Evolutionary conservation across 2,888 invertebrate species (phyloP).

Genomic region (Nomada flava): DNA sequence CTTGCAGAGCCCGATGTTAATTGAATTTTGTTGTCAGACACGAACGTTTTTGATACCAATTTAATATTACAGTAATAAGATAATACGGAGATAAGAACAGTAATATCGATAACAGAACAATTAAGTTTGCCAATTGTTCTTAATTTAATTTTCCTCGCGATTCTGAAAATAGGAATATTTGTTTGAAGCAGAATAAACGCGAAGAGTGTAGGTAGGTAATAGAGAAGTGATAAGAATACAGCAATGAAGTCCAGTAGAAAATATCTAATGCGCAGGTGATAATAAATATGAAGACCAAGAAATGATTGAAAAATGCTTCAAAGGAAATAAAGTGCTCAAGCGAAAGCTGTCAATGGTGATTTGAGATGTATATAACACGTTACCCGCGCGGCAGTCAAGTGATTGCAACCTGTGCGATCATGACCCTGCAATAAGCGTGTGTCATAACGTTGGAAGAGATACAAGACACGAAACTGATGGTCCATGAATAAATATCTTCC

Average conservation of each 20-base stretch:
- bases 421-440: constrained; percentile 55
- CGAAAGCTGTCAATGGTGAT: constrained; percentile 16
- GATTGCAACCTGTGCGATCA: constrained; percentile 49
- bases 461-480: constrained; percentile 51
- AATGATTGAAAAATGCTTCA: neutral
- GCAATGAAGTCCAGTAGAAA: no score
- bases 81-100: neutral
- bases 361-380: constrained; percentile 25
- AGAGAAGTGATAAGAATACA: no score
- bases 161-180: no score
- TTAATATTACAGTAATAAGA: neutral
- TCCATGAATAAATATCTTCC: constrained; percentile 52
- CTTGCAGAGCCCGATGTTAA: neutral
- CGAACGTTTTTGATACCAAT: neutral
- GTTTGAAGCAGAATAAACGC: no score
- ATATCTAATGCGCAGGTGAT: neutral
- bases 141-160: no score
- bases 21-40: neutral
- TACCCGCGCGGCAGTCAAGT: constrained; percentile 19
- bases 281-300: neutral
- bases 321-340: neutral
- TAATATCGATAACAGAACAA: no score
- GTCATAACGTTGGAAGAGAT: constrained; percentile 40
- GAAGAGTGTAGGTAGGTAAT: no score
- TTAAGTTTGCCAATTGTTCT: no score